These are phyloP conservation scores for Cygnus atratus DNA, from an alignment of 2,113 vertebrate species.

Conservation along the genomic window DNA sequence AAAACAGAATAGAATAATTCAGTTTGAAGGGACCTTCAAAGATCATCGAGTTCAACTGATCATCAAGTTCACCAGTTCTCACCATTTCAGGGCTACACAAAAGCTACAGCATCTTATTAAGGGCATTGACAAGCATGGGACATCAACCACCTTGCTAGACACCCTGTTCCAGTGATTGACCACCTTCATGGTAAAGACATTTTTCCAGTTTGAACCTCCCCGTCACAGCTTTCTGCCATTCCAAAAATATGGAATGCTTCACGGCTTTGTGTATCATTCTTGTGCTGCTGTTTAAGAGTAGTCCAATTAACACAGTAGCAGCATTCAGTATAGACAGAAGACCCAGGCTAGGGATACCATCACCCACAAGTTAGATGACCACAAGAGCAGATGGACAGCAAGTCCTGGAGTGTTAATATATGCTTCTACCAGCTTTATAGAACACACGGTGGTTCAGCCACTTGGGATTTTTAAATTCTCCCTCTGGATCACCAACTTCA, in stretches of 20 bases:
- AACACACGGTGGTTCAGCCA: not conserved
- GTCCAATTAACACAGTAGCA: not conserved
- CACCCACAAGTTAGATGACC: too few species aligned
- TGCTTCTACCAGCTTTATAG: not conserved
- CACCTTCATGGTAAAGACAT: too few species aligned
- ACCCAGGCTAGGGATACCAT: not conserved
- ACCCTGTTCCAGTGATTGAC: too few species aligned
- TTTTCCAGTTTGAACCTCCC: too few species aligned
- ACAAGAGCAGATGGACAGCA: not conserved
- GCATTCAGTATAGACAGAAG: not conserved
- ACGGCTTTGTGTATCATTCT: conserved; percentile 60
- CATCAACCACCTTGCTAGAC: too few species aligned
- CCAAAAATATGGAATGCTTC: conserved; percentile 50
- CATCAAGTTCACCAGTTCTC: too few species aligned
- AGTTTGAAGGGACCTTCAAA: too few species aligned
- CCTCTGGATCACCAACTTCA: not conserved
- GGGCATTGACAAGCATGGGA: too few species aligned
- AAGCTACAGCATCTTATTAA: too few species aligned
- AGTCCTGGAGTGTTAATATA: not conserved
- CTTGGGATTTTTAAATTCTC: not conserved
- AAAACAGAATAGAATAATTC: not conserved
- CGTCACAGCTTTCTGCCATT: too few species aligned
- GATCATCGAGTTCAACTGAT: too few species aligned
- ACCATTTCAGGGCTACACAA: too few species aligned
- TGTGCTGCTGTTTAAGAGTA: not conserved